Conservation (phyloP, 2,888 invertebrate genomes). For the Sylvicola fuscatus region DNA sequence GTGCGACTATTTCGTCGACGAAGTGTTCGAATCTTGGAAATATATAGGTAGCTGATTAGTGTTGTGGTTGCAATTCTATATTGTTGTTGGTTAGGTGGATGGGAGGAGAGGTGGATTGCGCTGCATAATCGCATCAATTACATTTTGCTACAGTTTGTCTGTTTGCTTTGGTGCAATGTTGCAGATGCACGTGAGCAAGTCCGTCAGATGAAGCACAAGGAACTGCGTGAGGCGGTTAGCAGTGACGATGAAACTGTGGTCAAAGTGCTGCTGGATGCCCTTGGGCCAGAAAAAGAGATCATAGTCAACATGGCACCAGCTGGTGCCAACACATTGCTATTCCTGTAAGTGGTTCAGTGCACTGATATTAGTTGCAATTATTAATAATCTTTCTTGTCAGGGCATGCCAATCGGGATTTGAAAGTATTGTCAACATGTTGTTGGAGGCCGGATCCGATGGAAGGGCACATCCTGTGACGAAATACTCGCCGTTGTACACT, state of each 20-base stretch:
- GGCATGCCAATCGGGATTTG: conserved; percentile 69
- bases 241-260: conserved; percentile 50
- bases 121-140: background rate
- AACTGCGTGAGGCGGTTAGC: conserved; percentile 54
- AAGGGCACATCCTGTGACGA: conserved; percentile 71
- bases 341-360: conserved; percentile 40
- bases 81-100: background rate
- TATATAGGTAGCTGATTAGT: conserved; percentile 25
- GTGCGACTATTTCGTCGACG: conserved; percentile 48
- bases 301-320: conserved; percentile 74
- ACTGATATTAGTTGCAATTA: background rate
- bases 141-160: background rate
- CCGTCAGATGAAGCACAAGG: conserved; percentile 49
- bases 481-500: conserved; percentile 81
- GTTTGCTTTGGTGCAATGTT: conserved; percentile 14
- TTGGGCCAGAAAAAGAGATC: conserved; percentile 43
- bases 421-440: conserved; percentile 53
- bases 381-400: conserved; percentile 26
- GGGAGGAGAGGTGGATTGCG: conserved; percentile 1
- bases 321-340: conserved; percentile 72
- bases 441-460: conserved; percentile 73
- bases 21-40: conserved; percentile 34
- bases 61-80: background rate
- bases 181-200: conserved; percentile 52
- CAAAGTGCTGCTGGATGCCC: conserved; percentile 39